phyloP scores from a whole-genome alignment of 1,140 invertebrate species.

The Ylistrum balloti region DNA sequence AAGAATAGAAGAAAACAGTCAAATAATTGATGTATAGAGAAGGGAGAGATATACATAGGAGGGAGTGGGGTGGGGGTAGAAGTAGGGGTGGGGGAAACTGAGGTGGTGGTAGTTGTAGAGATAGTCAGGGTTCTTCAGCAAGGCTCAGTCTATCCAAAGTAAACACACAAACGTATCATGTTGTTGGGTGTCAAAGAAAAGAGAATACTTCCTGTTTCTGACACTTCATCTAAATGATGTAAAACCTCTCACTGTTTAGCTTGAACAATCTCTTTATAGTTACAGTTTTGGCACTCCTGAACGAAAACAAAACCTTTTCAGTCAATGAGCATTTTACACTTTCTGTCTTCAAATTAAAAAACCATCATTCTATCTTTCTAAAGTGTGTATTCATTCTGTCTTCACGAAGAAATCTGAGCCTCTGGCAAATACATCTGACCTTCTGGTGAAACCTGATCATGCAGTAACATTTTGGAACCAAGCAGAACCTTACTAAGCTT shows the following conservation, averaged over 20 bases:
- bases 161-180: slow-evolving; percentile 8
- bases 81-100: background rate
- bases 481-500: background rate
- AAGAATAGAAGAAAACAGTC: no score
- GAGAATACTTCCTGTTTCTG: background rate
- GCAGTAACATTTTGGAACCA: background rate
- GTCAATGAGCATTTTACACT: background rate
- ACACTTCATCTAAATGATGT: background rate
- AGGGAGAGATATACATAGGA: no score
- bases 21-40: no score
- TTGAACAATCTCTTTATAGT: background rate
- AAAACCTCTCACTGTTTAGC: background rate
- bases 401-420: background rate
- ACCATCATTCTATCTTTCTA: background rate
- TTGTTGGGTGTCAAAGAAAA: background rate
- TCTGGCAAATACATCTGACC: background rate
- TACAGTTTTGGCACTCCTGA: background rate
- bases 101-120: background rate
- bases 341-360: background rate
- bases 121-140: background rate
- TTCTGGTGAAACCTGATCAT: background rate
- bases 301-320: slow-evolving; percentile 8
- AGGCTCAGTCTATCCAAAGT: background rate
- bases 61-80: background rate
- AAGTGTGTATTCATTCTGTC: background rate